These are phyloP conservation scores for Tipula confusa DNA, from an alignment of 2,888 invertebrate species.

Conservation along the genomic window DNA sequence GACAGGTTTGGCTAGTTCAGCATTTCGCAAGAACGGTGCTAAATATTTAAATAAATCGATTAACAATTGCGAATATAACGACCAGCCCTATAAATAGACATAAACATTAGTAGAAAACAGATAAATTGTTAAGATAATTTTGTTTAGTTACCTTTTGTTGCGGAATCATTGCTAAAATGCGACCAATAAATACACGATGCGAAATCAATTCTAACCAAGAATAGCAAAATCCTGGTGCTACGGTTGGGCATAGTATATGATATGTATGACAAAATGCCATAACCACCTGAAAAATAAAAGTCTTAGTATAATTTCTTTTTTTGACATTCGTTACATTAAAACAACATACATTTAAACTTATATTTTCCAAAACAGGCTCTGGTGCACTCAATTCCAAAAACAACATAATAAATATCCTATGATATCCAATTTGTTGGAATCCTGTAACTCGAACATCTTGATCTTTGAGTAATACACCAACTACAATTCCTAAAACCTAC, in stretches of 20 bases:
- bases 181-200: constrained; percentile 91
- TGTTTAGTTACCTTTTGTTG: constrained; percentile 67
- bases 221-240: constrained; percentile 95
- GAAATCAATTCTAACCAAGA: constrained; percentile 98
- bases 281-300: constrained; percentile 53
- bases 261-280: constrained; percentile 95
- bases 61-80: constrained; percentile 93
- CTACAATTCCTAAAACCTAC: constrained; percentile 77
- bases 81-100: constrained; percentile 67
- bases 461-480: constrained; percentile 92
- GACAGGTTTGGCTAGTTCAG: constrained; percentile 91
- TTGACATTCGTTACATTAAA: not conserved
- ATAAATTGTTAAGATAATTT: not conserved
- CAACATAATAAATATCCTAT: constrained; percentile 92
- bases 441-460: constrained; percentile 85
- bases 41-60: constrained; percentile 95
- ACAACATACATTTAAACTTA: constrained; percentile 61
- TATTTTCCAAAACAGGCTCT: constrained; percentile 87
- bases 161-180: constrained; percentile 84
- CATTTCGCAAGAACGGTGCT: constrained; percentile 94
- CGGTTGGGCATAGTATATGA: constrained; percentile 85
- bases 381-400: constrained; percentile 94
- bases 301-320: not conserved
- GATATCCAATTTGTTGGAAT: constrained; percentile 97
- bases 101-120: constrained; percentile 35